These are phyloP conservation scores for Dasysyrphus tricinctus DNA, from an alignment of 2,888 invertebrate genomes.

Conservation along the genomic window DNA sequence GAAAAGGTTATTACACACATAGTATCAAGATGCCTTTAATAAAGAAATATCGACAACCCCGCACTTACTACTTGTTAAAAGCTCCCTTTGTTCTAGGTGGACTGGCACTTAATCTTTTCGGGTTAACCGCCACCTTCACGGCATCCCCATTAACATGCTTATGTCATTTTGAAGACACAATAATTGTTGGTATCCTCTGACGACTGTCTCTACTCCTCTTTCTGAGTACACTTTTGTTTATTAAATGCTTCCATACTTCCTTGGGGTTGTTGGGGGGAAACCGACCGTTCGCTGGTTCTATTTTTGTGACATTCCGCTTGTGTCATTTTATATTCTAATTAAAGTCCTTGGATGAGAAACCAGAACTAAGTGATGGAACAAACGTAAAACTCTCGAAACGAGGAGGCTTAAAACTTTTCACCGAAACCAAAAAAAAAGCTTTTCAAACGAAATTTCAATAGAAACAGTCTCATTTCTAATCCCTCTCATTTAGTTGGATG, in stretches of 20 bases:
- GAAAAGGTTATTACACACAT: too few relatives aligned
- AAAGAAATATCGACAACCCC: background rate
- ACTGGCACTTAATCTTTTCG: constrained; percentile 57
- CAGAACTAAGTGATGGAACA: constrained; percentile 31
- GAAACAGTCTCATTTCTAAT: background rate
- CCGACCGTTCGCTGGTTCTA: background rate
- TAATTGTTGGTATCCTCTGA: constrained; percentile 17
- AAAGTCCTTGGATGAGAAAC: constrained; percentile 16
- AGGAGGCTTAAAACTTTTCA: constrained; percentile 47
- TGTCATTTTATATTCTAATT: constrained; percentile 50
- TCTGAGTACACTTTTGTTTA: constrained; percentile 37
- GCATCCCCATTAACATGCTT: constrained; percentile 1
- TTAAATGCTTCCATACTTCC: constrained; percentile 47
- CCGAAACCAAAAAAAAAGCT: constrained; percentile 49
- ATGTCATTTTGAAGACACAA: constrained; percentile 42
- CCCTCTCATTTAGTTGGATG: background rate
- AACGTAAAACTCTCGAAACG: background rate
- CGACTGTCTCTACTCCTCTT: background rate
- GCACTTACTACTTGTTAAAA: background rate
- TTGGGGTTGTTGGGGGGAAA: constrained; percentile 2
- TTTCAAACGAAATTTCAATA: constrained; percentile 53
- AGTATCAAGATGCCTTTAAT: too few relatives aligned
- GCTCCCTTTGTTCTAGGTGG: constrained; percentile 1
- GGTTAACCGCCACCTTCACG: constrained; percentile 51
- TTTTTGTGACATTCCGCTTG: constrained; percentile 16